These are phyloP conservation scores for Megatriorchis doriae DNA, from an alignment of 2,113 vertebrate genomes.

Conservation along the genomic window DNA sequence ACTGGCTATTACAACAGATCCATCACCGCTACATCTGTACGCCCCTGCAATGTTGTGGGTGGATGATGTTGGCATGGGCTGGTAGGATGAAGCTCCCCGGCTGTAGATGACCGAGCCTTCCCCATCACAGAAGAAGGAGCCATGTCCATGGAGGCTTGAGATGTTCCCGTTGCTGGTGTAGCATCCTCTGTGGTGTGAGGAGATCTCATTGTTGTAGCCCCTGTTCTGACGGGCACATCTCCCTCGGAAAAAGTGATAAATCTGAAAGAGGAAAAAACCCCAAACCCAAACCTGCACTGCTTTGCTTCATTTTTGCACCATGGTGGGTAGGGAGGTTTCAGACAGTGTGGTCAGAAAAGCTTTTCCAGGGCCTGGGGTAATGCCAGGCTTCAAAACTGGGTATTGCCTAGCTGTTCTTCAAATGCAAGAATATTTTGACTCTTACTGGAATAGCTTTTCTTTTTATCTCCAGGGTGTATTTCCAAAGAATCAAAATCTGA, in stretches of 20 bases:
- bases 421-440: background rate
- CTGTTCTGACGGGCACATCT: background rate
- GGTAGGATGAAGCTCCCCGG: background rate
- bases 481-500: background rate
- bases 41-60: background rate
- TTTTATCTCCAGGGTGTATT: background rate
- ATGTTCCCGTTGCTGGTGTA: background rate
- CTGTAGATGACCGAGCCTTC: background rate
- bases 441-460: background rate
- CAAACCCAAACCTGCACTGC: fast-evolving
- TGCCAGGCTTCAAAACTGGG: fast-evolving
- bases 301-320: background rate
- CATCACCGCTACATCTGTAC: fast-evolving
- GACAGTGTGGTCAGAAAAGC: background rate
- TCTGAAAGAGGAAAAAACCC: background rate
- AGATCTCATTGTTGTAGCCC: constrained; percentile 5
- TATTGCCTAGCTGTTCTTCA: background rate
- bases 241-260: background rate
- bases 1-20: background rate
- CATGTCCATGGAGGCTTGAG: background rate
- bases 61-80: background rate
- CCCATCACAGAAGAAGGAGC: background rate
- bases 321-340: background rate
- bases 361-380: background rate
- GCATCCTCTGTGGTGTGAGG: background rate